Evolutionary conservation across 2,113 vertebrate genomes (phyloP), one percentile per base, ranked within the genome.

Genomic region (Nyctibius bracteatus): DNA sequence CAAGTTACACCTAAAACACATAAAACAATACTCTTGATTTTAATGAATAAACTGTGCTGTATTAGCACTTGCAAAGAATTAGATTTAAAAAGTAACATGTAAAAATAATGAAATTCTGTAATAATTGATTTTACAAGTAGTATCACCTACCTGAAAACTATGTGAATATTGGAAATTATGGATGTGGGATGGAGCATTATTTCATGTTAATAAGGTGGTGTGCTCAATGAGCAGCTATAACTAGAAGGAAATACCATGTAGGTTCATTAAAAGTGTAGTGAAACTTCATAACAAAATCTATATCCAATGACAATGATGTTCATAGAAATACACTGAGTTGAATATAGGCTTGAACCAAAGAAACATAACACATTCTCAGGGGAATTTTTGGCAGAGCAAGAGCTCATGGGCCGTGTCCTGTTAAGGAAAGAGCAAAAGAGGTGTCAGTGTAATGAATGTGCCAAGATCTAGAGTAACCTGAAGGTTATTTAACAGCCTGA

Each of bases 1-100:
- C 92, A 95, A 57, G 47, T 95, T 96, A 86, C 61, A 89, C 35
- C 61, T 80, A 72, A 74, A 83, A 93, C 87, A 75, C 37, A 52
- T 87, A 67, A 89, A 94, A 90, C 51, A 78, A 81, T 62, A 54
- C 68, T 79, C 55, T 66, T 87, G 43, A 41, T 85, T 65, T 94
- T 88, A 95, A 46, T 79, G 71, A 88, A 83, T 71, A 93, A 85
- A 66, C 65, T 67, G 18, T 18, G 31, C 35, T 28, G 12, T 52
- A 88, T 47, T 14, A 86, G 59, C 59, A 65, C 37, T 73, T 80
- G 71, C 49, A 77, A 62, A 70, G 3, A 66, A 49, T 43, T 84
- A n/a, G 19, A 66, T 86, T 88, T 74, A 14, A 47, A 81, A 91
- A 81, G 41, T 59, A 84, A 22, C n/a, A 46, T 47, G n/a, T 41